Percentiles rank a stretch among this genome's conserved stretches.
phyloP scores from a whole-genome alignment of 2,888 invertebrate genomes.

The Lordiphosa fenestrarum region DNA sequence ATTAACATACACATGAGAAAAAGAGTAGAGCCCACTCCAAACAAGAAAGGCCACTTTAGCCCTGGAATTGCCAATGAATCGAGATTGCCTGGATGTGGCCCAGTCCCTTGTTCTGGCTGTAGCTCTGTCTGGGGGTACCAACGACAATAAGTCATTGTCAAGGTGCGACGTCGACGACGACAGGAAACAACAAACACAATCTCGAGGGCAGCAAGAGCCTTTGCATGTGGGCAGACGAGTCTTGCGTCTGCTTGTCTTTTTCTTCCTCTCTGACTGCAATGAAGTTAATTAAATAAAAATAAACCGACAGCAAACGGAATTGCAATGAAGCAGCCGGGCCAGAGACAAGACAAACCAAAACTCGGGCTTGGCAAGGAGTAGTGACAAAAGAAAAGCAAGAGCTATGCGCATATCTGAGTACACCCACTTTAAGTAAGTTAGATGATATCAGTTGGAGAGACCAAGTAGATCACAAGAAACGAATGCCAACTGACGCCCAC shows the following conservation, averaged over 20 bases:
- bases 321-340: conserved; percentile 29
- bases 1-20: conserved; percentile 49
- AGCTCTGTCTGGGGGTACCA: conserved; percentile 14
- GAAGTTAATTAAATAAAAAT: conserved; percentile 72
- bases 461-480: conserved; percentile 62
- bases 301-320: conserved; percentile 65
- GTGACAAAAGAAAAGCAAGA: conserved; percentile 15
- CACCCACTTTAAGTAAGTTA: conserved; percentile 4
- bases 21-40: conserved; percentile 37
- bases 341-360: conserved; percentile 3
- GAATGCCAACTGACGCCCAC: conserved; percentile 22
- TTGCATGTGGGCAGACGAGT: conserved; percentile 56
- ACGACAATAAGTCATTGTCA: conserved; percentile 70
- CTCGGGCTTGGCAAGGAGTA: conserved; percentile 11
- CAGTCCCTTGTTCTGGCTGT: conserved; percentile 10
- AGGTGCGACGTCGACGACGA: conserved; percentile 58
- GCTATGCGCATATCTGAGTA: conserved; percentile 39
- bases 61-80: conserved; percentile 64
- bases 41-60: conserved; percentile 63
- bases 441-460: conserved; percentile 34
- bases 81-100: conserved; percentile 33
- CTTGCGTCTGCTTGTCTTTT: conserved; percentile 16
- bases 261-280: conserved; percentile 34
- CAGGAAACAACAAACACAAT: conserved; percentile 27
- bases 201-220: conserved; percentile 25